Conservation (phyloP, 2,797 vertebrate genomes). For the Scolopax bukidnonensis region DNA sequence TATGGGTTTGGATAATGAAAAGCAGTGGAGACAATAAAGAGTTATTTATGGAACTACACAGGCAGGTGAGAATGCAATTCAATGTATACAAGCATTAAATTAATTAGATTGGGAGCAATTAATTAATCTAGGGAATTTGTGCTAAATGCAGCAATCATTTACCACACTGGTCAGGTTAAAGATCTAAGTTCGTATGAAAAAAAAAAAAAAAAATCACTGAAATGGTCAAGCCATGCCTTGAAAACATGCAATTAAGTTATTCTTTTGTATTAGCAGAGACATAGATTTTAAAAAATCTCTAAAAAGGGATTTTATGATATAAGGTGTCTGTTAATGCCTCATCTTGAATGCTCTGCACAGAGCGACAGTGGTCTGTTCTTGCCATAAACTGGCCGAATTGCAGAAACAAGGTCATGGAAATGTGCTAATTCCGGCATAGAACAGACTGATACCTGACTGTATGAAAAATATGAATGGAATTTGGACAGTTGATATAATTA, state of each 20-base stretch:
- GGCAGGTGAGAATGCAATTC: slow-evolving; percentile 33
- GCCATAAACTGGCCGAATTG: neutral
- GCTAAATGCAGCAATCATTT: slow-evolving; percentile 44
- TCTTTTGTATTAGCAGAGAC: neutral
- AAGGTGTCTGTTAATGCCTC: neutral
- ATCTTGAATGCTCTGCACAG: neutral
- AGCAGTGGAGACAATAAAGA: neutral
- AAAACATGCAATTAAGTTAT: neutral
- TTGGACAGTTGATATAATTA: neutral
- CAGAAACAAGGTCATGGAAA: neutral
- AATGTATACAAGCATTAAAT: slow-evolving; percentile 30
- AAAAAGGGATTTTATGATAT: neutral
- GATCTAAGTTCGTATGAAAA: neutral
- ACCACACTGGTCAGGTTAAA: slow-evolving; percentile 46
- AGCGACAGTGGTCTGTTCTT: neutral
- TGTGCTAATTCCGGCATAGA: neutral
- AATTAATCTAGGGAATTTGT: slow-evolving; percentile 54
- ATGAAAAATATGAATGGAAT: neutral
- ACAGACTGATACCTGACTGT: neutral
- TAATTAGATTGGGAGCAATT: slow-evolving; percentile 41
- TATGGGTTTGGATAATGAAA: slow-evolving; percentile 1
- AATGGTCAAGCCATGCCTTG: neutral
- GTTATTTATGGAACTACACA: slow-evolving; percentile 14
- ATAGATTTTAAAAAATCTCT: neutral
- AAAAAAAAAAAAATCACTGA: slow-evolving; percentile 30